Evolutionary conservation across 2,888 invertebrate genomes (phyloP).

Genomic region (Norana najaformis): DNA sequence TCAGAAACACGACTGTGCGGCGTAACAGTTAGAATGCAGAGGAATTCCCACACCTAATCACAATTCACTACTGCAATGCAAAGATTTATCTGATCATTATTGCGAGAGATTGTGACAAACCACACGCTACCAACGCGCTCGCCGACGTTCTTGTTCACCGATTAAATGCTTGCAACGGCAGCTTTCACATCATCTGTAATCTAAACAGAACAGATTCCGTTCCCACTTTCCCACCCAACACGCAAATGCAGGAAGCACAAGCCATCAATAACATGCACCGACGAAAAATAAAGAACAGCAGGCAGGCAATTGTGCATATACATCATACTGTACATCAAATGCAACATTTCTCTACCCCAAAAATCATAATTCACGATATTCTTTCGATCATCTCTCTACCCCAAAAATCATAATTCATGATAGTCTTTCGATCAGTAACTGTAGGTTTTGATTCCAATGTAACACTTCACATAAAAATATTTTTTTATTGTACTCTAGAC

Average conservation of each 20-base stretch:
- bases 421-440: not conserved
- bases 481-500: not conserved
- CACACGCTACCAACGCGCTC: not conserved
- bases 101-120: not conserved
- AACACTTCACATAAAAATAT: too few relatives aligned
- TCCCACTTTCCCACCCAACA: not conserved
- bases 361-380: not conserved
- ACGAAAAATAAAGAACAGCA: not conserved
- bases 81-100: not conserved
- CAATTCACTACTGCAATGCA: not conserved
- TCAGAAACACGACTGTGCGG: not conserved
- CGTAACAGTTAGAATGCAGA: not conserved
- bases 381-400: not conserved
- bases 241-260: not conserved
- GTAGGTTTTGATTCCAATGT: too few relatives aligned
- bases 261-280: not conserved
- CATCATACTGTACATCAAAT: not conserved
- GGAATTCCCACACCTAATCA: not conserved
- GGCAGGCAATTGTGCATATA: not conserved
- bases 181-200: not conserved
- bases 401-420: not conserved
- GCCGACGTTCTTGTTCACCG: not conserved
- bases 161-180: not conserved
- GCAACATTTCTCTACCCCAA: not conserved
- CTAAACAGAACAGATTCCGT: conserved; percentile 4